phyloP scores from a whole-genome alignment of 2,888 invertebrate species.

The Herminia tarsipennalis region DNA sequence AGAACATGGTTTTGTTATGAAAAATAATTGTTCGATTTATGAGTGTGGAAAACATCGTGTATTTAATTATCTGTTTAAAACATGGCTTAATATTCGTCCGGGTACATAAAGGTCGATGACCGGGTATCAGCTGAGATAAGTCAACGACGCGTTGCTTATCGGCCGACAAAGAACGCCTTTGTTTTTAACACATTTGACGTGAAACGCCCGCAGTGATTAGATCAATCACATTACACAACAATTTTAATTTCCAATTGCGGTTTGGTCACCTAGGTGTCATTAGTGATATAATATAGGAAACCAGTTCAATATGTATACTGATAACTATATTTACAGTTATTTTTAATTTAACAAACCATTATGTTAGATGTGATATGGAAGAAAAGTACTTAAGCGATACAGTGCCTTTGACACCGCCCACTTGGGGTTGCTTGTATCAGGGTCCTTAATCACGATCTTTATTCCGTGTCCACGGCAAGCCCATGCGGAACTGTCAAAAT shows the following conservation, averaged over 20 bases:
- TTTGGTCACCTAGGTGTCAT: constrained; percentile 15
- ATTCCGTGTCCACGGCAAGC: too few species aligned
- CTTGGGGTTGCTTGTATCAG: too few species aligned
- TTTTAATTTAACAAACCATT: too few species aligned
- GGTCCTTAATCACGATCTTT: too few species aligned
- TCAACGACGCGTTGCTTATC: constrained; percentile 74
- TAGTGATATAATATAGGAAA: constrained; percentile 6
- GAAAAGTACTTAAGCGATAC: too few species aligned
- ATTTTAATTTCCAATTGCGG: constrained; percentile 23
- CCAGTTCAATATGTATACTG: constrained; percentile 2
- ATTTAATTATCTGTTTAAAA: constrained; percentile 34
- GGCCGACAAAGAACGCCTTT: constrained; percentile 76
- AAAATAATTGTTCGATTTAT: constrained; percentile 2
- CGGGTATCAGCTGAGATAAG: constrained; percentile 79
- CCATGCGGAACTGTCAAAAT: too few species aligned
- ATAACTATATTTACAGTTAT: constrained; percentile 8
- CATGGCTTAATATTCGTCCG: constrained; percentile 55
- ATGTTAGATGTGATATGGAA: too few species aligned
- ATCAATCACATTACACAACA: constrained; percentile 52
- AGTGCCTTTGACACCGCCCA: too few species aligned
- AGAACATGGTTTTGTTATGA: too few species aligned
- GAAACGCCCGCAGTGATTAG: constrained; percentile 65
- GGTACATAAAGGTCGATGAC: constrained; percentile 71
- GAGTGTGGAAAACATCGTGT: constrained; percentile 10
- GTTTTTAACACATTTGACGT: constrained; percentile 75